Evolutionary conservation across 2,888 invertebrate species (phyloP), one percentile per base, ranked within the genome.

Genomic region (Lepidocyrtoides sp.): DNA sequence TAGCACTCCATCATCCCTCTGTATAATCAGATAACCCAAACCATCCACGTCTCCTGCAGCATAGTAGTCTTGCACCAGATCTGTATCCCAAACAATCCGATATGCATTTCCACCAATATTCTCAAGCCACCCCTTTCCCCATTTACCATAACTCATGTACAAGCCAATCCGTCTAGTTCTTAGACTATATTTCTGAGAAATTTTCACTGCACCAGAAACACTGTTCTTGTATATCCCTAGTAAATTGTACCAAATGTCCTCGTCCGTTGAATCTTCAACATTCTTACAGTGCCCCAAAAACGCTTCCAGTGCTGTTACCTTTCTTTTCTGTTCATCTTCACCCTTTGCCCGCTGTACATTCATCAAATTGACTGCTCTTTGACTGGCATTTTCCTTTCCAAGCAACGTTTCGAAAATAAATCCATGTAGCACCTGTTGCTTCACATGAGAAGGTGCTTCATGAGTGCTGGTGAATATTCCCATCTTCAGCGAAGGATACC

Each of bases 381-480:
- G 72, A 14, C 1, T 12, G 0, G 86, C 63, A 44, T 60, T 32
- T 7, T n/a, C 23, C 12, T 57, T 41, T 60, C 89, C 83, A 5
- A 29, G 54, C 4, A 89, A 10, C 1, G 51, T 14, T 26, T 89
- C 83, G 20, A 89, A 75, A 63, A 89, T 72, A 17, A 75, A 82
- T 17, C 20, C 14, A 14, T 83, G 89, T 2, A 89, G 17, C 14
- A 48, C 29, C 2, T 7, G 7, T 0, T 29, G 57, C 8, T 57
- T 26, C 4, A 69, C 48, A 0, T 23, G 0, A 0, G 10, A 8
- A 0, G 89, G 89, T 7, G n/a, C 60, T 51, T 75, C 81, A 72
- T 91, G 87, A 1, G 85, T 60, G 8, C 63, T 51, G 0, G 82
- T 85, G 36, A 84, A 92, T 5, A 92, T 81, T 10, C 87, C 91